These are phyloP conservation scores for Dendrophyllia cribrosa DNA, from an alignment of 64 coral and sea anemone genomes.

Conservation along the genomic window DNA sequence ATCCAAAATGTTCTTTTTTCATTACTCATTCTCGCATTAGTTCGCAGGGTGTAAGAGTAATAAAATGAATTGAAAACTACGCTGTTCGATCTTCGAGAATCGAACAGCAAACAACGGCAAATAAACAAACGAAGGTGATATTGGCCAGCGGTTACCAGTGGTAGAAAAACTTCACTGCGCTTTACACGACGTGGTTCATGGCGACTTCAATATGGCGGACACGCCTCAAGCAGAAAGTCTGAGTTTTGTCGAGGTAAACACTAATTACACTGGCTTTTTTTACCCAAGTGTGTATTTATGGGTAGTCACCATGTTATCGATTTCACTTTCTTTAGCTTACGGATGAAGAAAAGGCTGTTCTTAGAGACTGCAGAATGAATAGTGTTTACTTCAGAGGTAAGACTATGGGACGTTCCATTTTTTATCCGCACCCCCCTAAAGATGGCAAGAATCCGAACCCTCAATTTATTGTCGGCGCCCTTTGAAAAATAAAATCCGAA, in stretches of 20 bases:
- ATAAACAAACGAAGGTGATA: too few species aligned
- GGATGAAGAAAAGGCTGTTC: slow-evolving; percentile 58
- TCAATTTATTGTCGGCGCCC: too few species aligned
- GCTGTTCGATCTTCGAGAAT: too few species aligned
- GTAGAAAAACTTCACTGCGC: background rate
- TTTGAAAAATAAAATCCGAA: too few species aligned
- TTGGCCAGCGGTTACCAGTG: background rate
- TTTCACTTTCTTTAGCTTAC: slow-evolving; percentile 26
- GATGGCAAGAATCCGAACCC: too few species aligned
- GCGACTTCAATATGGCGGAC: slow-evolving; percentile 1
- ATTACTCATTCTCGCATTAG: slow-evolving; percentile 38
- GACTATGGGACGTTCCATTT: too few species aligned
- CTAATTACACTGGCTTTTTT: background rate
- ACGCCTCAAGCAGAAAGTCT: background rate
- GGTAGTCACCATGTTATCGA: background rate
- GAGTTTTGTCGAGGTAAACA: slow-evolving; percentile 8
- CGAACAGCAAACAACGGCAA: background rate
- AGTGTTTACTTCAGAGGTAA: slow-evolving; percentile 66
- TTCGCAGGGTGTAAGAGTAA: background rate
- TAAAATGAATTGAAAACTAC: background rate
- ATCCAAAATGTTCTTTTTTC: slow-evolving; percentile 52
- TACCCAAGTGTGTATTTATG: background rate
- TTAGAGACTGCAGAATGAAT: slow-evolving; percentile 50
- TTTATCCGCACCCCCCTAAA: too few species aligned
- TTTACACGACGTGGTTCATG: background rate